Evolutionary conservation across 2,113 vertebrate genomes (phyloP).

Genomic region (Ceuthmochares aereus): DNA sequence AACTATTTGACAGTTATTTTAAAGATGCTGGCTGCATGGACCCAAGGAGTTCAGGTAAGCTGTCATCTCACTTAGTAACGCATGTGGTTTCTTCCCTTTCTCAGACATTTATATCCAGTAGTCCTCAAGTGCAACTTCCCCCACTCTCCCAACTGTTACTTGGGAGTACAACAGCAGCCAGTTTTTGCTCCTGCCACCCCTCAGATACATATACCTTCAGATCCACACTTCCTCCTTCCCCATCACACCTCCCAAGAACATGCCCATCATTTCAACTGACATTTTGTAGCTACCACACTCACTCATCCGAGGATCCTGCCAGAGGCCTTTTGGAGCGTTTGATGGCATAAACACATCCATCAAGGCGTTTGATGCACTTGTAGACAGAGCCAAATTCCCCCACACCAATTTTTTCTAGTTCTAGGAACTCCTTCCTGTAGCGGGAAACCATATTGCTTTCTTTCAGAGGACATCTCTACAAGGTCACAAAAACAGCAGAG

Average conservation of each 20-base stretch:
- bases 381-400: constrained; percentile 94
- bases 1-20: not conserved
- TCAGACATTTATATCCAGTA: not conserved
- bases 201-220: constrained; percentile 2
- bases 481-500: constrained; percentile 11
- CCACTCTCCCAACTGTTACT: not conserved
- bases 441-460: constrained; percentile 90
- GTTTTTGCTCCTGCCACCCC: not conserved
- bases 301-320: constrained; percentile 89
- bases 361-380: constrained; percentile 96
- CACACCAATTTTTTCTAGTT: constrained; percentile 90
- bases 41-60: not conserved
- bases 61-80: not conserved
- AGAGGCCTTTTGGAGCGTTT: constrained; percentile 89
- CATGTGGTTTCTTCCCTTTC: not conserved
- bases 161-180: not conserved
- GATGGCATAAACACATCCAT: constrained; percentile 95
- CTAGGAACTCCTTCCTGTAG: constrained; percentile 94
- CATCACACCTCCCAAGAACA: constrained; percentile 11
- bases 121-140: not conserved
- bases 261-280: not conserved
- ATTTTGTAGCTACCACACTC: constrained; percentile 73
- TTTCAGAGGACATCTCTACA: constrained; percentile 85
- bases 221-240: not conserved
- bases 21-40: not conserved